A percentile compares a stretch with the other conserved stretches of the same genome.
Conservation (phyloP, 2,797 vertebrate genomes). For the Enteromius paludinosus region DNA sequence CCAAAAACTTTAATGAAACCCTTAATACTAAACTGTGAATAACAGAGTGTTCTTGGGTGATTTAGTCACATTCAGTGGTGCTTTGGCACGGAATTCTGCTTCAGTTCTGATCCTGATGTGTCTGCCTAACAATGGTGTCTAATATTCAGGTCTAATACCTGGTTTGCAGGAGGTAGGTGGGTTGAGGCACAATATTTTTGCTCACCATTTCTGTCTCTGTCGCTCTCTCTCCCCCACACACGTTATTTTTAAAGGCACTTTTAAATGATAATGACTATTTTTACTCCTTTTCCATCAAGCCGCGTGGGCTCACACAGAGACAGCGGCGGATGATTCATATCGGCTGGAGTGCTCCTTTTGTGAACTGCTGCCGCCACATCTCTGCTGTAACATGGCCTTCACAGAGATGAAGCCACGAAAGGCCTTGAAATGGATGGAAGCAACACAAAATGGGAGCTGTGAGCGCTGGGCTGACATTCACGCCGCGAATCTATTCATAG, state of each 20-base stretch:
- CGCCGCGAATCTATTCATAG: slow-evolving; percentile 32
- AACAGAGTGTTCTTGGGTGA: neutral
- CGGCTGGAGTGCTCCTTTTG: slow-evolving; percentile 66
- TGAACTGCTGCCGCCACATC: slow-evolving; percentile 56
- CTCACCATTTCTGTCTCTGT: slow-evolving; percentile 55
- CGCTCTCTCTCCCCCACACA: slow-evolving; percentile 53
- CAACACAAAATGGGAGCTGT: slow-evolving; percentile 15
- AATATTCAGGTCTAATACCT: slow-evolving; percentile 60
- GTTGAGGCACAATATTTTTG: slow-evolving; percentile 57
- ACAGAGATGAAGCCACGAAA: slow-evolving; percentile 33
- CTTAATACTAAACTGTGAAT: neutral
- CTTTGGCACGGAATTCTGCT: neutral
- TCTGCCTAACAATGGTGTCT: slow-evolving; percentile 34
- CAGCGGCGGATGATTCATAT: slow-evolving; percentile 71
- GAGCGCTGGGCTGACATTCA: slow-evolving; percentile 28
- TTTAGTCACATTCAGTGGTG: neutral
- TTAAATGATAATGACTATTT: slow-evolving; percentile 76
- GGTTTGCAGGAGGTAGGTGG: slow-evolving; percentile 63
- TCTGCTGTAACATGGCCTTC: slow-evolving; percentile 45
- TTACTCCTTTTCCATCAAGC: slow-evolving; percentile 69
- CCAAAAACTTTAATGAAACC: neutral
- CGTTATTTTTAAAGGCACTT: slow-evolving; percentile 67
- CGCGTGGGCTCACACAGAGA: slow-evolving; percentile 71
- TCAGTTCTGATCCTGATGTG: neutral
- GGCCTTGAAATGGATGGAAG: slow-evolving; percentile 41